phyloP scores from a whole-genome alignment of 2,797 vertebrate genomes.

The Aulostomus chinensis region DNA sequence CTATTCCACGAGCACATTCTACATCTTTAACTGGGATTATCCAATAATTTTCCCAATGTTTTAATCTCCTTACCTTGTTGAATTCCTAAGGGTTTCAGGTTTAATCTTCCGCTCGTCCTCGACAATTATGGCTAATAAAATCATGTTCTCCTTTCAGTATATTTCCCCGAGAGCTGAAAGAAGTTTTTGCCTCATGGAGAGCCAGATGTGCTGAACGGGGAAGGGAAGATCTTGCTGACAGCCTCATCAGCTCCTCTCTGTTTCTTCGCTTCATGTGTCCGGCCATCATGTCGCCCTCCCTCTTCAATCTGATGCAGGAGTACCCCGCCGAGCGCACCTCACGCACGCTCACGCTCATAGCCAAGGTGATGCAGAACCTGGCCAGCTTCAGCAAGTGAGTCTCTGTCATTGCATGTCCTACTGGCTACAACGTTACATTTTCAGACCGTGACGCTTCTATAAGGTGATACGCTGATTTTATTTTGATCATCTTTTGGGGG shows the following conservation, averaged over 20 bases:
- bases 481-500: no score
- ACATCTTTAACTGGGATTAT: no score
- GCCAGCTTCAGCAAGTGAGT: slow-evolving; percentile 98
- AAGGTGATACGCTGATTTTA: no score
- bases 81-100: no score
- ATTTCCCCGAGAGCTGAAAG: slow-evolving; percentile 85
- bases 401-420: no score
- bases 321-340: slow-evolving; percentile 95
- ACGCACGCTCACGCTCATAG: slow-evolving; percentile 94
- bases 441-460: no score
- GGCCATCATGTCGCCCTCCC: slow-evolving; percentile 95
- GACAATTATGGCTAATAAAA: no score
- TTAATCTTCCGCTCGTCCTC: no score
- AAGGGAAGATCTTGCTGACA: slow-evolving; percentile 94
- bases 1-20: no score
- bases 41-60: no score
- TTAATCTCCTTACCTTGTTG: no score
- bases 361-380: slow-evolving; percentile 99
- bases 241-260: slow-evolving; percentile 95
- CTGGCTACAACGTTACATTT: no score
- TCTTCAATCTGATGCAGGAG: slow-evolving; percentile 96
- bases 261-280: slow-evolving; percentile 97
- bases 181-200: slow-evolving; percentile 92
- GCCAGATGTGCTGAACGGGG: slow-evolving; percentile 94
- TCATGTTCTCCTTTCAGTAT: slow-evolving; percentile 68